Evolutionary conservation across 2,888 invertebrate species (phyloP), one percentile per base, ranked within the genome.

Genomic region (Morinoia aosen): DNA sequence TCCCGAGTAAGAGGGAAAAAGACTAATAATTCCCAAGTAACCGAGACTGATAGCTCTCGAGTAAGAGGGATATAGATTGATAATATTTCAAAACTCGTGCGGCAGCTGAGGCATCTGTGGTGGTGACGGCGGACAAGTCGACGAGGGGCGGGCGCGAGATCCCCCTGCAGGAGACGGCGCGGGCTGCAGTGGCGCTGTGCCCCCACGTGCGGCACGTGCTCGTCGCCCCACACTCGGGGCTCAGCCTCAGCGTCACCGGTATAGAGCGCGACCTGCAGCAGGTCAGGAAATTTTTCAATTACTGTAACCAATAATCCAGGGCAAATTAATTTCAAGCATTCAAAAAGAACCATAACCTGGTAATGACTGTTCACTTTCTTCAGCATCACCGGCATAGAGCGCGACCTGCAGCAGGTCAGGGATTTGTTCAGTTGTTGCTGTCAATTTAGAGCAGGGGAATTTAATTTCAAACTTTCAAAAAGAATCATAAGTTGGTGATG

Each of bases 91-190:
- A 19, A 19, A 61, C 61, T 1, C 8, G 61, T n/a, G 14, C 14
- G 33, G n/a, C 97, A 97, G 97, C 97, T 94, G 97, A 97, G 88
- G 97, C 97, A 7, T 97, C 97, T 95, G 97, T 97, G 25, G 97
- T 98, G 40, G 97, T 98, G 88, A 97, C 97, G 48, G 97, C 97
- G 56, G 97, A 98, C 97, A 97, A 97, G 96, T 97, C 97, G 0
- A 96, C 97, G 19, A 97, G 98, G 64, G 97, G 97, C n/a, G 97
- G 97, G 25, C 97, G 97, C 96, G 95, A 96, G 0, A 97, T 97
- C 56, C 97, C 97, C 48, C 97, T 97, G 96, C 97, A 97, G 97
- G 97, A 97, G 96, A 97, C 97, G 12, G 97, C 97, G 2, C 97
- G 97, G 97, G 97, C 97, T 0, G 97, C 97, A 8, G 97, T 97